Conservation (phyloP, 2,113 vertebrate genomes). For the Calyptomena viridis region DNA sequence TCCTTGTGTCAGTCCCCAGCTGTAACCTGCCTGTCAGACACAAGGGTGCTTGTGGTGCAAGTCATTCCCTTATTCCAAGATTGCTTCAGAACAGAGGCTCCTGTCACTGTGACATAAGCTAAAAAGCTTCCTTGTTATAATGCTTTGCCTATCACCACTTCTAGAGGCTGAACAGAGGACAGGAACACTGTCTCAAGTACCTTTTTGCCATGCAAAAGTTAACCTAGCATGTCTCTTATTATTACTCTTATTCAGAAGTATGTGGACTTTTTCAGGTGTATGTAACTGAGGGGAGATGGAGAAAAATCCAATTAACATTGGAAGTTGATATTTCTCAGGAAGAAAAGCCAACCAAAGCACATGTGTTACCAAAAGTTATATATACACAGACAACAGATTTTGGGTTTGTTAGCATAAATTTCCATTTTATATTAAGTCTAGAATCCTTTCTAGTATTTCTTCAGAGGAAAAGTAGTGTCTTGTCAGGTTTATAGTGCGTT, state of each 20-base stretch:
- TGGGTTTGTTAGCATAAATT: not conserved
- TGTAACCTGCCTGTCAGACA: not conserved
- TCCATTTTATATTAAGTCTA: conserved; percentile 13
- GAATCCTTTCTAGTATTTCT: not conserved
- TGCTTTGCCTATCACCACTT: not conserved
- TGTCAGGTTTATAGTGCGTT: not conserved
- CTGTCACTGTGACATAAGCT: not conserved
- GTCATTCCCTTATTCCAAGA: not conserved
- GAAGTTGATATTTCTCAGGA: not conserved
- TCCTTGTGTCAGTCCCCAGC: not conserved
- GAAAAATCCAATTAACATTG: not conserved
- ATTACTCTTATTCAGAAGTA: not conserved
- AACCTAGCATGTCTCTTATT: not conserved
- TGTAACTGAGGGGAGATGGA: not conserved
- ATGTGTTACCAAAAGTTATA: not conserved
- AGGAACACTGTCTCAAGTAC: not conserved
- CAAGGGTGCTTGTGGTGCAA: not conserved
- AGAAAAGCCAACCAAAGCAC: not conserved
- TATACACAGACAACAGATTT: not conserved
- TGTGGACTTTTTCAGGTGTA: not conserved
- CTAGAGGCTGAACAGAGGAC: not conserved
- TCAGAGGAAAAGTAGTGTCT: not conserved
- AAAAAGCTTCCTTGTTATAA: not conserved
- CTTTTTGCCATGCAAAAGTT: not conserved
- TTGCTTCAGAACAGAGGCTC: not conserved